Percentiles rank a stretch among this genome's conserved stretches.
Conservation (phyloP, 2,888 invertebrate species). For the Oeneis ivallda region DNA sequence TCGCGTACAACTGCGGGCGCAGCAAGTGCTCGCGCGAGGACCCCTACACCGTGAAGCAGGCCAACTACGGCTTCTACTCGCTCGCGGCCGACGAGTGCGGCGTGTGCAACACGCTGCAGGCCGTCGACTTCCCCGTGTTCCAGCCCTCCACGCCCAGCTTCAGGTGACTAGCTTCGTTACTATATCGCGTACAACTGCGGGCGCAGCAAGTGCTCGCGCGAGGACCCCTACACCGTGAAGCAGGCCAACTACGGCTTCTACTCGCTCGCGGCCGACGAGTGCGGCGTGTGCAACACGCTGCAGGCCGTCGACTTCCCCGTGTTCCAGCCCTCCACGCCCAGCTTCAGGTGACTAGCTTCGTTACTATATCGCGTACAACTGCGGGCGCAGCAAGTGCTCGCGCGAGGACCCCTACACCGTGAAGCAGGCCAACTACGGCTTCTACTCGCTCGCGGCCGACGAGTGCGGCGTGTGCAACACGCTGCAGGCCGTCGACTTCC, state of each 20-base stretch:
- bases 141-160: constrained; percentile 87
- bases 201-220: too few species aligned
- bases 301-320: constrained; percentile 89
- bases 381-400: too few species aligned
- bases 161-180: too few species aligned
- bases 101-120: constrained; percentile 86
- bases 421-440: constrained; percentile 94
- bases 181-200: too few species aligned
- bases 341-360: constrained; percentile 67
- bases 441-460: constrained; percentile 88
- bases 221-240: too few species aligned
- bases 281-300: constrained; percentile 86
- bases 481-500: constrained; percentile 87
- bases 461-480: constrained; percentile 88
- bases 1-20: too few species aligned
- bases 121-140: constrained; percentile 90
- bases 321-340: constrained; percentile 91
- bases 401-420: too few species aligned
- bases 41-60: too few species aligned
- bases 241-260: constrained; percentile 97
- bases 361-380: too few species aligned
- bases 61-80: constrained; percentile 95
- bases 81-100: constrained; percentile 88
- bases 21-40: too few species aligned
- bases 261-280: constrained; percentile 86